Conservation (phyloP, 2,113 vertebrate genomes). For the Trematocara nigrifrons region DNA sequence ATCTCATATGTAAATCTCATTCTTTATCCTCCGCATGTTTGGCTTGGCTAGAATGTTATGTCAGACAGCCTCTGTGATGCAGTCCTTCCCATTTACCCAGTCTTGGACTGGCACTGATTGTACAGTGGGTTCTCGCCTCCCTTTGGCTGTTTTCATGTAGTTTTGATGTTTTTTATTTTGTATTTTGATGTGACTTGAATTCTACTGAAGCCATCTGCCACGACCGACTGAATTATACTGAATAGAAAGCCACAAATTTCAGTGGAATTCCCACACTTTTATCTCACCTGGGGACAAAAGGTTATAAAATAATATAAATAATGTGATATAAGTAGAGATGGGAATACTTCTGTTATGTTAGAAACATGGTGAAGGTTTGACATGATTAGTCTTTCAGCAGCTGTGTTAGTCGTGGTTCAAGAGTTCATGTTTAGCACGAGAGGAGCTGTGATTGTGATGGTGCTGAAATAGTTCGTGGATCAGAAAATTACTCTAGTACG, state of each 20-base stretch:
- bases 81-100: neutral
- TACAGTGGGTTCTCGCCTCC: neutral
- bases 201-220: neutral
- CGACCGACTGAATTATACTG: neutral
- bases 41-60: neutral
- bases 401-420: neutral
- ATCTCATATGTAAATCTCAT: neutral
- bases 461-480: neutral
- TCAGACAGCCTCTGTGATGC: neutral
- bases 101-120: neutral
- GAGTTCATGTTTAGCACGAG: neutral
- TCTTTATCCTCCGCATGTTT: neutral
- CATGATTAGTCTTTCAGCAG: neutral
- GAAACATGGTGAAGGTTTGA: neutral
- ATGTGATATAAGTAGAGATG: neutral
- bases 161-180: neutral
- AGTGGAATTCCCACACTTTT: constrained; percentile 4
- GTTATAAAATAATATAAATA: neutral
- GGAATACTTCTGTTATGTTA: neutral
- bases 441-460: neutral
- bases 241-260: constrained; percentile 17
- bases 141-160: fast-evolving
- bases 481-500: neutral
- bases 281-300: neutral
- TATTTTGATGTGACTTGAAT: neutral